Evolutionary conservation across 2,113 vertebrate species (phyloP).

Genomic region (Tragulus kanchil): DNA sequence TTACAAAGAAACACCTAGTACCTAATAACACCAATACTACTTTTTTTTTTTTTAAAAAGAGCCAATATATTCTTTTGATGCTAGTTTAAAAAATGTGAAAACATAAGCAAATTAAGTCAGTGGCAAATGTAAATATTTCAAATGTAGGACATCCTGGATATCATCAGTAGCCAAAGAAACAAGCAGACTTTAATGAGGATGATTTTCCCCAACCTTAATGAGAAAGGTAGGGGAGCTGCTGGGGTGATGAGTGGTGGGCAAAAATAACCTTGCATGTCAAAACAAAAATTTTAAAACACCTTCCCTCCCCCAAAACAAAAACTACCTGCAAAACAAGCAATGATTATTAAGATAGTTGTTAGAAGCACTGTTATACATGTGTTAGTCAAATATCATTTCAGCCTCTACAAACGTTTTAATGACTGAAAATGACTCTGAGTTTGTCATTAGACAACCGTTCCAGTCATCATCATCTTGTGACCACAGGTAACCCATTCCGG

Average conservation of each 20-base stretch:
- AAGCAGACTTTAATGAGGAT: background rate
- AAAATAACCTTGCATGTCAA: background rate
- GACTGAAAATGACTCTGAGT: background rate
- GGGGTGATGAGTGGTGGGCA: background rate
- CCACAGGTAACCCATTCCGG: background rate
- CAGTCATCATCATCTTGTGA: background rate
- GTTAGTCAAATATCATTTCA: background rate
- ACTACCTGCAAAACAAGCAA: background rate
- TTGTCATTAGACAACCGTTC: background rate
- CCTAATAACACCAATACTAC: background rate
- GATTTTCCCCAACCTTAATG: background rate
- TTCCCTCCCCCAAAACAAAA: background rate
- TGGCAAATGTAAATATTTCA: background rate
- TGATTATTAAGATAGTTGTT: background rate
- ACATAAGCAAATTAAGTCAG: constrained; percentile 17
- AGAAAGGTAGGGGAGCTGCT: background rate
- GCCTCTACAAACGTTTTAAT: background rate
- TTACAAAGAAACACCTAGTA: background rate
- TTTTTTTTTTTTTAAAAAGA: background rate
- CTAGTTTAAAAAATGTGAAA: background rate
- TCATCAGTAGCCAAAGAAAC: background rate
- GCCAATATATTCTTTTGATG: background rate
- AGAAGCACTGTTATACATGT: background rate
- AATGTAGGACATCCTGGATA: background rate
- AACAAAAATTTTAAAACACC: background rate